Percentiles rank a stretch among this genome's conserved stretches.
These are phyloP conservation scores for Protodeltote pygarga DNA, from an alignment of 2,888 invertebrate genomes.

Conservation along the genomic window DNA sequence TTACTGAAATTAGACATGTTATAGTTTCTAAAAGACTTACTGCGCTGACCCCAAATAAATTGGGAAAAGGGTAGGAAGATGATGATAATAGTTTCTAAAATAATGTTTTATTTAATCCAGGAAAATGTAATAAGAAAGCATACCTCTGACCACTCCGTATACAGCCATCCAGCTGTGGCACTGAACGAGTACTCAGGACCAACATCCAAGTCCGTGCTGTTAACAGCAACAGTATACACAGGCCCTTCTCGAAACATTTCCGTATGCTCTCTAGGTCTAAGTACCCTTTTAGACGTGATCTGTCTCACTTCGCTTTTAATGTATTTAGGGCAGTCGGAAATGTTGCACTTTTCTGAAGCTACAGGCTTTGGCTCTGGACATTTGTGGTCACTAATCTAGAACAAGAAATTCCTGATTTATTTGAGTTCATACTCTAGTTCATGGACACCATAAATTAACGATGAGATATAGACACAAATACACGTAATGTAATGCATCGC, in stretches of 20 bases:
- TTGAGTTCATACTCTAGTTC: too few relatives aligned
- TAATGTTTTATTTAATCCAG: neutral
- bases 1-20: too few relatives aligned
- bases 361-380: conserved; percentile 71
- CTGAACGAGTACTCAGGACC: conserved; percentile 78
- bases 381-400: conserved; percentile 77
- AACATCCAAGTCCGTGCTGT: conserved; percentile 68
- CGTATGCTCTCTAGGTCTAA: conserved; percentile 61
- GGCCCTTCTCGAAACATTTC: conserved; percentile 77
- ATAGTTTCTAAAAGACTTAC: too few relatives aligned
- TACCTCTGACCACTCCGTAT: conserved; percentile 88
- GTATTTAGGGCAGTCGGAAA: conserved; percentile 67
- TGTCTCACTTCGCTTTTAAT: conserved; percentile 56
- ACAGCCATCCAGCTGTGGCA: conserved; percentile 83
- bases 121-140: conserved; percentile 18
- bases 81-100: too few relatives aligned
- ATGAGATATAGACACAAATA: too few relatives aligned
- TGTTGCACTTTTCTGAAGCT: conserved; percentile 67
- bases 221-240: conserved; percentile 73
- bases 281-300: conserved; percentile 58
- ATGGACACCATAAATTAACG: too few relatives aligned
- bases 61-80: too few relatives aligned
- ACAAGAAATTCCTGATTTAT: neutral
- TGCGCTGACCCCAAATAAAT: too few relatives aligned
- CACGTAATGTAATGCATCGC: too few relatives aligned